Conservation (phyloP, 2,797 vertebrate species). For the Yasuhikotakia modesta region DNA sequence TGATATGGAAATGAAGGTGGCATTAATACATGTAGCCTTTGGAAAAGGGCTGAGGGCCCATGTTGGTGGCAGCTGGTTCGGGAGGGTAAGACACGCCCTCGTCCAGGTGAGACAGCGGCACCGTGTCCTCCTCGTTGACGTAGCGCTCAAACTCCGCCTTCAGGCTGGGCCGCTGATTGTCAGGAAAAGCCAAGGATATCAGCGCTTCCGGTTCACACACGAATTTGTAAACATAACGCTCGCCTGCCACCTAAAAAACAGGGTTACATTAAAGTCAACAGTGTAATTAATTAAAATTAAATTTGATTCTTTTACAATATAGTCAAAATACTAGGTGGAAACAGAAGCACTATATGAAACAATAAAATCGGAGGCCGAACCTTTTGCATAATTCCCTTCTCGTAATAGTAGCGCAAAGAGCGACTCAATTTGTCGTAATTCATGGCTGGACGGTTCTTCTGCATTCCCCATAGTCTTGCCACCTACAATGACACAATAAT, state of each 20-base stretch:
- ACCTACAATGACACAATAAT: constrained; percentile 75
- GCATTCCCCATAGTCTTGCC: constrained; percentile 97
- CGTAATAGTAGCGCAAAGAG: constrained; percentile 95
- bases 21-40: constrained; percentile 91
- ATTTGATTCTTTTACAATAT: background rate
- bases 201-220: constrained; percentile 95
- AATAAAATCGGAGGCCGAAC: constrained; percentile 62
- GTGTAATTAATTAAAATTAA: background rate
- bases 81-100: constrained; percentile 81
- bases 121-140: constrained; percentile 92
- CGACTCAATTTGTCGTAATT: constrained; percentile 98
- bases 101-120: constrained; percentile 93
- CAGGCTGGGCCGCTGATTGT: constrained; percentile 88
- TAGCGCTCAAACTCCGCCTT: constrained; percentile 89
- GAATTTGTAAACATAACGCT: constrained; percentile 98
- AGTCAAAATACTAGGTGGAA: background rate
- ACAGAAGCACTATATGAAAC: background rate
- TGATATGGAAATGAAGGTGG: constrained; percentile 37
- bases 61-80: constrained; percentile 77
- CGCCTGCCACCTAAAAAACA: constrained; percentile 87
- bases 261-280: background rate
- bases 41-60: constrained; percentile 86
- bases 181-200: constrained; percentile 94
- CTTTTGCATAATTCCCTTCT: constrained; percentile 99
- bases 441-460: constrained; percentile 99